A percentile compares a stretch with the other conserved stretches of the same genome.
These are phyloP conservation scores for Platanista minor DNA, from an alignment of 2,113 vertebrate species.

Conservation along the genomic window DNA sequence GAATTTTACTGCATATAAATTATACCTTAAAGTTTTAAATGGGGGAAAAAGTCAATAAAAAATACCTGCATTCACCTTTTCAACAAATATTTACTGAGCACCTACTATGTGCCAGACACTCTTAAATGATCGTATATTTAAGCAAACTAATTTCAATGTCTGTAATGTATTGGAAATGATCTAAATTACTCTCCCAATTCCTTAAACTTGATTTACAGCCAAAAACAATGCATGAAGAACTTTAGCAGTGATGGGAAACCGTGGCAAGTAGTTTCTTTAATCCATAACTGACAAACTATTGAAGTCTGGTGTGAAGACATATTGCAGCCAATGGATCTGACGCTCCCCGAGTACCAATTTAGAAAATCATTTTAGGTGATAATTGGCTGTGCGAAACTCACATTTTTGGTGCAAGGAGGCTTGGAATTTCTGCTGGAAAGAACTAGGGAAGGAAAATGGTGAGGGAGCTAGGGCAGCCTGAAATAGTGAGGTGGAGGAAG, in stretches of 20 bases:
- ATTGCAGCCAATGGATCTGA: constrained; percentile 62
- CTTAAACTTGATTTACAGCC: constrained; percentile 47
- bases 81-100: not conserved
- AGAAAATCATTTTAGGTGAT: constrained; percentile 58
- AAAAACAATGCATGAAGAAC: not conserved
- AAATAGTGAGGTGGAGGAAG: not conserved
- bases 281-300: constrained; percentile 59
- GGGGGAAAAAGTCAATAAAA: not conserved
- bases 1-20: not conserved
- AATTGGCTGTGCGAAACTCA: constrained; percentile 57
- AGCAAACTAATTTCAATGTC: not conserved
- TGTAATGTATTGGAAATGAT: not conserved
- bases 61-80: not conserved
- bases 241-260: not conserved
- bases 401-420: constrained; percentile 41
- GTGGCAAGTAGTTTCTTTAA: constrained; percentile 37
- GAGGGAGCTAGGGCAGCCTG: not conserved
- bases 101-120: not conserved
- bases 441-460: not conserved
- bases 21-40: not conserved
- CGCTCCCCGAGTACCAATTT: constrained; percentile 53
- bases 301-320: constrained; percentile 66
- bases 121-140: not conserved
- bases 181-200: constrained; percentile 13
- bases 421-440: constrained; percentile 39